Percentiles rank a stretch among this genome's conserved stretches.
phyloP scores from a whole-genome alignment of 2,888 invertebrate genomes.

The Phytoseiulus persimilis region DNA sequence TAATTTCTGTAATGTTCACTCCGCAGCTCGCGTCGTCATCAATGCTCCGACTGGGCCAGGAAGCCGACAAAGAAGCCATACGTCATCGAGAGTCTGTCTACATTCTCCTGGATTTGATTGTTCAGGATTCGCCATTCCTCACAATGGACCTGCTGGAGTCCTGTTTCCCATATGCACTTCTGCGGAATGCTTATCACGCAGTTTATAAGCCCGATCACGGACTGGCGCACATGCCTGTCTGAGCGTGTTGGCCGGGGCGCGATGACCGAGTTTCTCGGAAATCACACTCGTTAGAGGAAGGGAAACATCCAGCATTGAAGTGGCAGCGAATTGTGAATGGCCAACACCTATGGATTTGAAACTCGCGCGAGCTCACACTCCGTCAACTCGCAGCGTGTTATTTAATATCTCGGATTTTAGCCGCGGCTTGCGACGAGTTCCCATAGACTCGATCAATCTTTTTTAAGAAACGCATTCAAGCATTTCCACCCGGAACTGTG shows the following conservation, averaged over 20 bases:
- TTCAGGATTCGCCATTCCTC: constrained; percentile 93
- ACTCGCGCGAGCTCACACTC: no score
- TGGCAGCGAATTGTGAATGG: neutral
- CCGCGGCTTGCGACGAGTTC: no score
- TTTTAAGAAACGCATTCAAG: no score
- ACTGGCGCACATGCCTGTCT: neutral
- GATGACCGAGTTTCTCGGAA: neutral
- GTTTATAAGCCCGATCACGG: constrained; percentile 62
- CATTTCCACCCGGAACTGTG: neutral
- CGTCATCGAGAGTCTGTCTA: constrained; percentile 94
- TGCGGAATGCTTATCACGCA: constrained; percentile 94
- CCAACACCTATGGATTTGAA: no score
- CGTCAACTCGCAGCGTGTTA: no score
- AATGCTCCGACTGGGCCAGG: constrained; percentile 82
- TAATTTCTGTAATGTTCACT: constrained; percentile 22
- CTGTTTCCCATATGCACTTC: constrained; percentile 95
- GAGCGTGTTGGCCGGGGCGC: neutral
- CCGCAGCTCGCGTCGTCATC: constrained; percentile 81
- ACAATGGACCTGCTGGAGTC: constrained; percentile 98
- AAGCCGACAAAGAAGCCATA: constrained; percentile 85
- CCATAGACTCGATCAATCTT: no score
- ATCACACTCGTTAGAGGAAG: neutral
- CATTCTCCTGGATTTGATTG: constrained; percentile 84
- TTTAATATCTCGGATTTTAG: no score
- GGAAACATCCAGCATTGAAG: neutral